Conservation (phyloP, 2,113 vertebrate species). For the Mobula birostris region DNA sequence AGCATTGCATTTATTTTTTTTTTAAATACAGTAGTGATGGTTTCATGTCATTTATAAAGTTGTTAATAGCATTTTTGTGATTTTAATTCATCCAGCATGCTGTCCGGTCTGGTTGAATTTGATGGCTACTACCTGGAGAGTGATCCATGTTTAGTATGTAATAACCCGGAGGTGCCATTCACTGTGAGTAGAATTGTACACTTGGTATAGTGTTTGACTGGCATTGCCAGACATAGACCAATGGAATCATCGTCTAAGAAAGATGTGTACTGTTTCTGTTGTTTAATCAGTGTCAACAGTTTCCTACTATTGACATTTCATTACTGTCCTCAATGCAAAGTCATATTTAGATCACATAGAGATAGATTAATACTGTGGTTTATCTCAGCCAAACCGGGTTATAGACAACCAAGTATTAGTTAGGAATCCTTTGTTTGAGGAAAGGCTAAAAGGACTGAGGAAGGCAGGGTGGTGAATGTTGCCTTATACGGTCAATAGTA, state of each 20-base stretch:
- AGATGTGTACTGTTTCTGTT: neutral
- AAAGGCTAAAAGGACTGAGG: neutral
- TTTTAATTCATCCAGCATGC: conserved; percentile 60
- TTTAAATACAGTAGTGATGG: neutral
- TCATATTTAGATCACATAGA: neutral
- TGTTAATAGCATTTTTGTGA: neutral
- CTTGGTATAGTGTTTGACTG: neutral
- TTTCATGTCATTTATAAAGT: neutral
- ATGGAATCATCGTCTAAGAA: neutral
- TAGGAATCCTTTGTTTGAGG: neutral
- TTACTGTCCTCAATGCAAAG: neutral
- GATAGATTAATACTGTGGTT: neutral
- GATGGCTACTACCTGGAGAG: conserved; percentile 96
- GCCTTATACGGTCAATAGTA: too few species aligned
- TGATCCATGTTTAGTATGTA: conserved; percentile 94
- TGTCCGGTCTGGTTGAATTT: conserved; percentile 93
- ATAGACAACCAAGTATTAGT: neutral
- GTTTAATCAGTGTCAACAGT: neutral
- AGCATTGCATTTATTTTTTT: neutral
- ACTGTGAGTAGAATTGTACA: conserved; percentile 70
- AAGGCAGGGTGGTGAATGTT: too few species aligned
- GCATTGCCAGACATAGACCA: neutral
- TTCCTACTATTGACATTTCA: too few species aligned
- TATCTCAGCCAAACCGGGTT: neutral
- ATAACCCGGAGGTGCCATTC: conserved; percentile 95